Evolutionary conservation across 2,113 vertebrate species (phyloP), one percentile per base, ranked within the genome.

Genomic region (Origma solitaria): DNA sequence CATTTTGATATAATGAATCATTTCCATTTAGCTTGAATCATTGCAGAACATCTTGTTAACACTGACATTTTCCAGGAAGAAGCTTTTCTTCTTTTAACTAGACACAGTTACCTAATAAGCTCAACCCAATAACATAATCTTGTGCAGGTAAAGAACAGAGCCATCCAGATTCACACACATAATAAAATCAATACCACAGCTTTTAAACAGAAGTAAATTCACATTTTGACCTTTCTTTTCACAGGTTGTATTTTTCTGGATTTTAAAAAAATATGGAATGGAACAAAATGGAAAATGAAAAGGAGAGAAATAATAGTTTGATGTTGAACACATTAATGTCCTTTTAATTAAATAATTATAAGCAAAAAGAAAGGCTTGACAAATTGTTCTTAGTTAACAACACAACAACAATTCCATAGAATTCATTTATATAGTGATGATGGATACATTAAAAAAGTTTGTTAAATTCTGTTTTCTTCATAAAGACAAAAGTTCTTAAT

Each of bases 191-290:
- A 86, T 76, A 24, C 4, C 17, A 62, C 5, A 22, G 51, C 44
- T 92, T 92, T 94, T 37, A 92, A 90, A 77, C 12, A 75, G 44
- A 72, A 84, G 21, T 60, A 90, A 83, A 73, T 94, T 51, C 90
- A 47, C 76, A 70, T 25, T 78, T 87, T 85, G 47, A 71, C 49
- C 31, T 90, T 81, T 72, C 42, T 79, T 58, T 71, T 88, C 44
- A 60, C 9, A 64, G 10, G 44, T 6, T 69, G 15, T 71, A 20
- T 86, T 86, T 71, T 73, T 47, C 71, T 90, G 10, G 18, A 25
- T 42, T 42, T 44, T 44, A 17, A 18, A 44, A 17, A 44, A 44
- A 77, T 51, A 80, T 10, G 14, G 18, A 95, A 54, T 65, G 13
- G 40, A 85, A 70, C 8, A 90, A 86, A 93, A 86, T 21, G 30